Evolutionary conservation across 1,140 invertebrate species (phyloP).

Genomic region (Hormaphis cornu): DNA sequence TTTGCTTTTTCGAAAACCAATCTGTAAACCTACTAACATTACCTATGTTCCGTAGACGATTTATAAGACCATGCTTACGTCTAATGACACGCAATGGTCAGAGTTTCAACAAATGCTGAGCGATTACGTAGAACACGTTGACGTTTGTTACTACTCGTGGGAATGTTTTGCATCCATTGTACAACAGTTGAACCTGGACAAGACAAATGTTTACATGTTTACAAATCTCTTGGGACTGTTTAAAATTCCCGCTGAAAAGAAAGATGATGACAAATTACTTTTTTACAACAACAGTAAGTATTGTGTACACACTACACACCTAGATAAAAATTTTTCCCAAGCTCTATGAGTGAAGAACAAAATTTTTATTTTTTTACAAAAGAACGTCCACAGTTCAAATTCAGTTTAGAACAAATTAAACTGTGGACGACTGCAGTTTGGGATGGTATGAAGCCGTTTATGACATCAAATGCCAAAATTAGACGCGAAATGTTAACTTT

Average conservation of each 20-base stretch:
- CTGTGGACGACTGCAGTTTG: background rate
- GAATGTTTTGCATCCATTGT: slow-evolving; percentile 23
- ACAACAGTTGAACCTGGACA: background rate
- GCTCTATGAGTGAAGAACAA: background rate
- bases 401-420: slow-evolving; percentile 2
- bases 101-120: slow-evolving; percentile 1
- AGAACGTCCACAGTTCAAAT: background rate
- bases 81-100: slow-evolving; percentile 1
- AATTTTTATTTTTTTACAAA: background rate
- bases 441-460: slow-evolving; percentile 7
- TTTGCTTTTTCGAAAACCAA: background rate
- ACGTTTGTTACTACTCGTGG: slow-evolving; percentile 24
- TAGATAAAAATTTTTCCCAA: too few species aligned
- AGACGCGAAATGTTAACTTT: slow-evolving; percentile 22
- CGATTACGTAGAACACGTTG: background rate
- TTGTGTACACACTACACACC: too few species aligned
- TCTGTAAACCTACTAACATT: background rate
- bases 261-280: background rate
- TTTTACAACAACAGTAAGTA: background rate
- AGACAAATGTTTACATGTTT: slow-evolving; percentile 3
- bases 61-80: background rate
- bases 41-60: background rate
- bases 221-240: background rate
- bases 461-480: background rate
- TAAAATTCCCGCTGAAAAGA: slow-evolving; percentile 2